Percentiles rank a stretch among this genome's conserved stretches.
phyloP scores from a whole-genome alignment of 2,113 vertebrate species.

The Platysternon megacephalum region DNA sequence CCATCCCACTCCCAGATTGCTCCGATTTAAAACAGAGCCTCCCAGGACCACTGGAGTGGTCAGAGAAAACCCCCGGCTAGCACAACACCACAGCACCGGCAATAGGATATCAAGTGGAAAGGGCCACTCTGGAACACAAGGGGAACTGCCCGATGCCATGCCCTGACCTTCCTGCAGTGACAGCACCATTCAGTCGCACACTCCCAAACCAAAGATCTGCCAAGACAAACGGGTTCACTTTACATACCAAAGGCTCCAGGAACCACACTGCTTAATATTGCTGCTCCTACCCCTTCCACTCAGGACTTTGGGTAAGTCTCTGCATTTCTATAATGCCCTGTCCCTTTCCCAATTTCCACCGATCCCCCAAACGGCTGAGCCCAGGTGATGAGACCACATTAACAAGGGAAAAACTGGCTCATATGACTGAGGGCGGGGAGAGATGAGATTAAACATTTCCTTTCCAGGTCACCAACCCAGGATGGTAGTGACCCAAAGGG shows the following conservation, averaged over 20 bases:
- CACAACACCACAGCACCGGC: background rate
- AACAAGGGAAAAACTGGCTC: background rate
- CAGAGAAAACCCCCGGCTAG: background rate
- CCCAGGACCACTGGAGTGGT: rapidly evolving
- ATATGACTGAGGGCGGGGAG: background rate
- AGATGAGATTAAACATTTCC: background rate
- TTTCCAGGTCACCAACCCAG: background rate
- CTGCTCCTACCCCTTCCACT: background rate
- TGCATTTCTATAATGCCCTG: background rate
- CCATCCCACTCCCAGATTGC: background rate
- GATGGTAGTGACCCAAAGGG: background rate
- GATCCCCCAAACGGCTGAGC: background rate
- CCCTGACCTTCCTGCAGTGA: background rate
- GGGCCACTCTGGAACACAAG: background rate
- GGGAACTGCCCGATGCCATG: background rate
- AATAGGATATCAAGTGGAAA: background rate
- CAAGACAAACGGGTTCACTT: constrained; percentile 41
- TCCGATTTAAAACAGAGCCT: background rate
- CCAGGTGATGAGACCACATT: background rate
- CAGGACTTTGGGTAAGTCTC: constrained; percentile 7
- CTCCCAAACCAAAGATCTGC: background rate
- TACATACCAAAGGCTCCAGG: constrained; percentile 31
- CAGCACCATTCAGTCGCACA: background rate
- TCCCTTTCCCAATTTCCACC: background rate
- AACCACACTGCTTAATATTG: constrained; percentile 12